Evolutionary conservation across 2,888 invertebrate genomes (phyloP), one percentile per base, ranked within the genome.

Genomic region (Ptilodon capucinus): DNA sequence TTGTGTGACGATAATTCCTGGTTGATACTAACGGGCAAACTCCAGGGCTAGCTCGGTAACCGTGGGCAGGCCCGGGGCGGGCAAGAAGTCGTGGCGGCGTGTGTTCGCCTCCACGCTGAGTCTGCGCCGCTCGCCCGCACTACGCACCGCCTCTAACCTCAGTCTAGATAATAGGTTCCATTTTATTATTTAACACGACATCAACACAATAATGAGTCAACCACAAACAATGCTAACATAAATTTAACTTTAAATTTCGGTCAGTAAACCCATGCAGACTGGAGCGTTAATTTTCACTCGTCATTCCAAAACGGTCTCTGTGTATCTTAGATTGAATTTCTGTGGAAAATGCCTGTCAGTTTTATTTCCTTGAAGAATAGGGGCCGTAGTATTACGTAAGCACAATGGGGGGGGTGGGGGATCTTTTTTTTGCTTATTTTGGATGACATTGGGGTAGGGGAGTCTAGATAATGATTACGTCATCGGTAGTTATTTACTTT

Each of bases 151-250:
- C 25, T 82, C 81, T 19, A 63, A 62, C 66, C 70, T 76, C 73
- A 80, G 71, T 66, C 56, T 81, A 32, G 57, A 64, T 42, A 68
- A 70, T 77, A 81, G 81, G 82, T 82, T 61, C 47, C 23, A 39
- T 36, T 23, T 36, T 38, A 38, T 9, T 25, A 4, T 28, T 3
- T 28, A 28, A 28, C 0, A 11, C n/a, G 8, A 11, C 28, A 28
- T 28, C 28, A 28, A 4, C n/a, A 1, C 28, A 28, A 28, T 28
- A 28, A 28, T n/a, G 11, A n/a, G 28, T 28, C 28, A 28, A 28
- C 28, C n/a, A 4, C n/a, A n/a, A n/a, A n/a, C 0, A 11, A 28
- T 28, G n/a, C n/a, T 28, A 28, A 4, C 5, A 4, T 28, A 9
- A 23, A 23, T 28, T 28, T 2, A n/a, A 28, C n/a, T n/a, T 28